A percentile compares a stretch with the other conserved stretches of the same genome.
These are phyloP conservation scores for Lepus europaeus DNA, from an alignment of 2,113 vertebrate genomes.

Conservation along the genomic window DNA sequence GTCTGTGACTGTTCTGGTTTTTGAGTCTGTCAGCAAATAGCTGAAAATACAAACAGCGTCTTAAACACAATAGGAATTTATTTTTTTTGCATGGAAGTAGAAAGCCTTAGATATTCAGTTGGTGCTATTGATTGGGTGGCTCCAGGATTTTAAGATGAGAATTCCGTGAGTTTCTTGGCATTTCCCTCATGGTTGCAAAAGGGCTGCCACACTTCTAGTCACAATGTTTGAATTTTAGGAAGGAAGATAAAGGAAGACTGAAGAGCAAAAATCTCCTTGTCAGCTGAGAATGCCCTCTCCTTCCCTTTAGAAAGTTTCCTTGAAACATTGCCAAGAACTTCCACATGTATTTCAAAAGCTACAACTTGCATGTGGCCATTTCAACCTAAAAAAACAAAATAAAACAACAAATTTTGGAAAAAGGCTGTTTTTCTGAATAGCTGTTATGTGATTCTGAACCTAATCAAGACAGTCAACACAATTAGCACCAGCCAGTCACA, in stretches of 20 bases:
- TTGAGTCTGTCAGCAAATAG: slow-evolving; percentile 28
- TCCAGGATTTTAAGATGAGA: not conserved
- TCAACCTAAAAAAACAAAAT: not conserved
- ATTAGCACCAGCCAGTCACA: not conserved
- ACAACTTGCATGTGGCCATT: not conserved
- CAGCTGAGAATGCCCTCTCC: not conserved
- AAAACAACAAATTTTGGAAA: not conserved
- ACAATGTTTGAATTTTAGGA: not conserved
- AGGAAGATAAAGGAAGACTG: not conserved
- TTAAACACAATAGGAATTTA: not conserved
- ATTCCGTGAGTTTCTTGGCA: not conserved
- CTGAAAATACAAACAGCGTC: not conserved
- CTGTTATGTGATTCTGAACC: not conserved
- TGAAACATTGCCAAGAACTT: not conserved
- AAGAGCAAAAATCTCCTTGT: not conserved
- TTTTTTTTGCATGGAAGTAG: slow-evolving; percentile 11
- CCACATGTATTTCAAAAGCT: not conserved
- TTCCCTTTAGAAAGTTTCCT: not conserved
- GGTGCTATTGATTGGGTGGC: not conserved
- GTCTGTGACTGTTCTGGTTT: not conserved
- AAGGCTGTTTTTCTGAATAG: not conserved
- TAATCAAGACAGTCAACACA: not conserved
- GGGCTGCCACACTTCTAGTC: not conserved
- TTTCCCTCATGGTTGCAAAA: slow-evolving; percentile 17
- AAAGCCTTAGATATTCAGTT: not conserved